A percentile compares a stretch with the other conserved stretches of the same genome.
These are phyloP conservation scores for Chrysomela aeneicollis DNA, from an alignment of 2,888 invertebrate genomes.

Conservation along the genomic window DNA sequence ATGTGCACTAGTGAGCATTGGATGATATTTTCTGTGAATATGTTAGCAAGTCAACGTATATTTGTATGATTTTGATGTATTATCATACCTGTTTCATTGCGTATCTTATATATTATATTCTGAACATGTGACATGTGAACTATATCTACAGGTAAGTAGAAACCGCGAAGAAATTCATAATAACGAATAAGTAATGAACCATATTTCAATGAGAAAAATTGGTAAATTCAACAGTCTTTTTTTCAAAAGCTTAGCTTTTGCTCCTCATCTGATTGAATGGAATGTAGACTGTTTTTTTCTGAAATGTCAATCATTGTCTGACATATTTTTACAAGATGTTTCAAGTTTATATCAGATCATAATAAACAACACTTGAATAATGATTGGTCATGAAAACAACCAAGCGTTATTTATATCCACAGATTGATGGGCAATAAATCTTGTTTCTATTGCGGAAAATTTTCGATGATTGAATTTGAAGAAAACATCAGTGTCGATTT, in stretches of 20 bases:
- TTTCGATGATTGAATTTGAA: neutral
- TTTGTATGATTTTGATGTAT: too few relatives aligned
- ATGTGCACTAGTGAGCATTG: too few relatives aligned
- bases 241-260: too few relatives aligned
- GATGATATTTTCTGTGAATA: neutral
- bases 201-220: too few relatives aligned
- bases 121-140: too few relatives aligned
- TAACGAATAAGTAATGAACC: too few relatives aligned
- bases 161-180: too few relatives aligned
- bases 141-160: too few relatives aligned
- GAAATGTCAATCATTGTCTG: neutral
- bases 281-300: neutral
- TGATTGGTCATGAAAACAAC: constrained; percentile 9
- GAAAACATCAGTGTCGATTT: neutral
- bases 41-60: too few relatives aligned
- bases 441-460: neutral
- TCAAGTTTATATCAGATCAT: neutral
- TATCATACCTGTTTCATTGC: too few relatives aligned
- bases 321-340: neutral
- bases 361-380: neutral
- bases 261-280: neutral
- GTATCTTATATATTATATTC: too few relatives aligned
- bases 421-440: constrained; percentile 15
- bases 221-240: too few relatives aligned
- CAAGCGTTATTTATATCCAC: constrained; percentile 16